phyloP scores from a whole-genome alignment of 2,797 vertebrate species.

The Dallia pectoralis region DNA sequence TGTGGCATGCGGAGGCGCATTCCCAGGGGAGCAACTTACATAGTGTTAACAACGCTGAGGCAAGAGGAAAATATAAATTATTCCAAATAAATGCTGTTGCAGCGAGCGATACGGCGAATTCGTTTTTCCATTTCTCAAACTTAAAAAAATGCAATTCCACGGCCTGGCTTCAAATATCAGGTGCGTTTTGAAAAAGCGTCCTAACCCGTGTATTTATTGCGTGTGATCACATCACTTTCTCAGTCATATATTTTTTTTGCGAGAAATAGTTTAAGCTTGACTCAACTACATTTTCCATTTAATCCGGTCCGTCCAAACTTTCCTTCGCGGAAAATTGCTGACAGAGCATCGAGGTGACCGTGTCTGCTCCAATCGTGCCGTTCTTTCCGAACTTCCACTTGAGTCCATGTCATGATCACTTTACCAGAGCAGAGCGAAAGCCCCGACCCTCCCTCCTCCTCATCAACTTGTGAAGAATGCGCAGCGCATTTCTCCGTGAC shows the following conservation, averaged over 20 bases:
- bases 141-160: background rate
- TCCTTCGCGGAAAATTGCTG: constrained; percentile 38
- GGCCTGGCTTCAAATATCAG: background rate
- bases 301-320: background rate
- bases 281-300: background rate
- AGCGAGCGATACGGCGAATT: background rate
- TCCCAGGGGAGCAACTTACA: constrained; percentile 8
- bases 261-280: background rate
- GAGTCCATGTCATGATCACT: constrained; percentile 66
- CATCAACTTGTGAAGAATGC: constrained; percentile 45
- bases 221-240: background rate
- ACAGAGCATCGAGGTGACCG: constrained; percentile 27
- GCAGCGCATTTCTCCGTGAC: constrained; percentile 43
- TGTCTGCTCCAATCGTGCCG: constrained; percentile 33
- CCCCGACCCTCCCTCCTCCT: constrained; percentile 31
- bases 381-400: constrained; percentile 59
- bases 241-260: background rate
- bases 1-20: background rate
- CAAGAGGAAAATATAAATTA: background rate
- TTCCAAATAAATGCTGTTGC: background rate
- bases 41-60: constrained; percentile 1
- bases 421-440: constrained; percentile 57
- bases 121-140: background rate
- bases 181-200: background rate
- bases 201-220: background rate